Percentiles rank a stretch among this genome's conserved stretches.
Conservation (phyloP, 2,797 vertebrate species). For the Emys orbicularis region DNA sequence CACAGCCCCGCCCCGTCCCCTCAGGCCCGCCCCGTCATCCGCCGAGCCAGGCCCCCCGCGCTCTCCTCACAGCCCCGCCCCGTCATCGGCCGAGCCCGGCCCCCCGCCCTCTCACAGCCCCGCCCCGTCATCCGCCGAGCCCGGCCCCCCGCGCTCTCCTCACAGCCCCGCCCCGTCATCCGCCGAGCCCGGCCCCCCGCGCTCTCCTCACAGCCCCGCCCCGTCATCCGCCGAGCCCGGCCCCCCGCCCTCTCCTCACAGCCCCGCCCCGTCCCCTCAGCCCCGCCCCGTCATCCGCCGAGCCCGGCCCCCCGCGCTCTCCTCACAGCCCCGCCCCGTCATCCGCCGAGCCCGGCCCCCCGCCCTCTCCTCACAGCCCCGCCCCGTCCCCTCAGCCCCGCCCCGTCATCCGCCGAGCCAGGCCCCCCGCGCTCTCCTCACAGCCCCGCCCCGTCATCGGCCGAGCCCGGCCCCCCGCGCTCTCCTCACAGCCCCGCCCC, state of each 20-base stretch:
- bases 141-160: not conserved
- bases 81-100: too few relatives aligned
- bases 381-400: not conserved
- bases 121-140: not conserved
- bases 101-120: not conserved
- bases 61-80: not conserved
- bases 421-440: too few relatives aligned
- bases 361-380: too few relatives aligned
- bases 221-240: too few relatives aligned
- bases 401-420: too few relatives aligned
- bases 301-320: accelerated
- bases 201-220: not conserved
- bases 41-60: too few relatives aligned
- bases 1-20: too few relatives aligned
- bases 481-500: too few relatives aligned
- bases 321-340: not conserved
- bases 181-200: too few relatives aligned
- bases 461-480: not conserved
- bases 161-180: too few relatives aligned
- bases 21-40: too few relatives aligned
- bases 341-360: not conserved
- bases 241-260: too few relatives aligned
- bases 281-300: not conserved
- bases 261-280: not conserved
- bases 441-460: not conserved